Conservation (phyloP, 2,113 vertebrate species). For the Oncorhynchus masou region DNA sequence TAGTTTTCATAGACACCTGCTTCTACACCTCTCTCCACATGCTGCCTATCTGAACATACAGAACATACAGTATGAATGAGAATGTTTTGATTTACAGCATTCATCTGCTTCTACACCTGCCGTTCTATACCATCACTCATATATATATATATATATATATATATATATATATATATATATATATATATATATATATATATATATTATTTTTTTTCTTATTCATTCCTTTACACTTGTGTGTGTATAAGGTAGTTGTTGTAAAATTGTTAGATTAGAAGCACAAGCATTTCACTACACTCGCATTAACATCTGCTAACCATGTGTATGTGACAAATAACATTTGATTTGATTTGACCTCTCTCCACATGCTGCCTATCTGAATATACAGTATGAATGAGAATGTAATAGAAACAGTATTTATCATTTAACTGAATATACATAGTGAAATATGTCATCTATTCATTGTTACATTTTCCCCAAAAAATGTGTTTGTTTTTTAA, state of each 20-base stretch:
- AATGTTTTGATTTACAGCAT: background rate
- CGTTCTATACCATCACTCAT: too few relatives aligned
- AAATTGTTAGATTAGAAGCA: too few relatives aligned
- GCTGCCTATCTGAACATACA: background rate
- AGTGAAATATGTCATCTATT: background rate
- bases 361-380: background rate
- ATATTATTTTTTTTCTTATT: too few relatives aligned
- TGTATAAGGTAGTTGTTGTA: too few relatives aligned
- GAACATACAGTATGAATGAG: background rate
- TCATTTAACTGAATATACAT: background rate
- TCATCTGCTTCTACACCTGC: constrained; percentile 7
- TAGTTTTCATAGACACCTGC: background rate
- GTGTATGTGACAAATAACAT: too few relatives aligned
- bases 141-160: too few relatives aligned
- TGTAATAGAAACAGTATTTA: background rate
- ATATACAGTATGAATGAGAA: background rate
- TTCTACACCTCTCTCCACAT: constrained; percentile 13
- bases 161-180: too few relatives aligned
- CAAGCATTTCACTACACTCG: too few relatives aligned
- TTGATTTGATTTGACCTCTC: background rate
- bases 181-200: too few relatives aligned
- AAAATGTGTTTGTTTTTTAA: too few relatives aligned
- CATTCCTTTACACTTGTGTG: too few relatives aligned
- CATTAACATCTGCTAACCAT: too few relatives aligned
- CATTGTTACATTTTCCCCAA: background rate